A percentile compares a stretch with the other conserved stretches of the same genome.
Conservation (phyloP, 1,140 invertebrate genomes). For the Diorhabda carinulata region DNA sequence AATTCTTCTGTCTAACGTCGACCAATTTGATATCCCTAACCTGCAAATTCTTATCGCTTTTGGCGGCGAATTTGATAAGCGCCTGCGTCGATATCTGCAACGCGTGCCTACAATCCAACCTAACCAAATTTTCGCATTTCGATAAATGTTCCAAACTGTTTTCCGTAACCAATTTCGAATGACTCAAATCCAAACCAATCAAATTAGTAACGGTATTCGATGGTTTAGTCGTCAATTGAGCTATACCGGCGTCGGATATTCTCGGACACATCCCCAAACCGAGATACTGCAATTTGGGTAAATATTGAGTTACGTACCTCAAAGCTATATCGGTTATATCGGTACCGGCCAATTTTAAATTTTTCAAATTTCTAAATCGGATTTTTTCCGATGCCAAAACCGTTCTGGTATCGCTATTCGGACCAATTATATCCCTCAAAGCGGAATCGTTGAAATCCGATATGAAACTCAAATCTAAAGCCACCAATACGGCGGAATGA, state of each 20-base stretch:
- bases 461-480: slow-evolving; percentile 77
- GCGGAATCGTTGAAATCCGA: slow-evolving; percentile 77
- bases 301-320: slow-evolving; percentile 72
- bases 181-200: slow-evolving; percentile 69
- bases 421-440: slow-evolving; percentile 76
- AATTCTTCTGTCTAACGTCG: slow-evolving; percentile 44
- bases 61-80: slow-evolving; percentile 74
- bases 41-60: slow-evolving; percentile 68
- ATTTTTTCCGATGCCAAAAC: slow-evolving; percentile 79
- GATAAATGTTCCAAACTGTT: slow-evolving; percentile 72
- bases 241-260: slow-evolving; percentile 86
- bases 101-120: slow-evolving; percentile 71
- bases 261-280: slow-evolving; percentile 81
- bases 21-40: slow-evolving; percentile 73
- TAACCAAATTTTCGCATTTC: slow-evolving; percentile 60
- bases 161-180: slow-evolving; percentile 79
- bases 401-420: slow-evolving; percentile 78
- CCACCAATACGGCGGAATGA: slow-evolving; percentile 74
- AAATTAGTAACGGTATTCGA: slow-evolving; percentile 58
- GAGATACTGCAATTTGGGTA: slow-evolving; percentile 67
- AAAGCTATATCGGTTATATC: slow-evolving; percentile 86
- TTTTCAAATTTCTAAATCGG: slow-evolving; percentile 70
- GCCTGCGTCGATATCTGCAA: slow-evolving; percentile 72
- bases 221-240: slow-evolving; percentile 68
- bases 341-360: slow-evolving; percentile 75